phyloP scores from a whole-genome alignment of 1,140 invertebrate species.

The Drosophila nigromelanica region DNA sequence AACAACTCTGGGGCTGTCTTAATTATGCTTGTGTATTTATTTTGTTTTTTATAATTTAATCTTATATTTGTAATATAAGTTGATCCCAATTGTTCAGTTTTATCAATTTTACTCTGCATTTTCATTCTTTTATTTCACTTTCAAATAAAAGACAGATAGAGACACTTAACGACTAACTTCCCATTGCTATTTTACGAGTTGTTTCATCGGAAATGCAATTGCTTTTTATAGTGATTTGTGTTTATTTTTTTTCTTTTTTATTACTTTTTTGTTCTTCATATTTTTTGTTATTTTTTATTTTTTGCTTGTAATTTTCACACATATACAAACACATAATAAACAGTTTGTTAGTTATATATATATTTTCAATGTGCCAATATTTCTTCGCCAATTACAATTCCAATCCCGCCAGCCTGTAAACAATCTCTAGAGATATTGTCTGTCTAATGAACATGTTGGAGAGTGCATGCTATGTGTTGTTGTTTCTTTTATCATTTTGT shows the following conservation, averaged over 20 bases:
- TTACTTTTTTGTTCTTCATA: no score
- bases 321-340: conserved; percentile 76
- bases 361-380: conserved; percentile 54
- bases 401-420: conserved; percentile 33
- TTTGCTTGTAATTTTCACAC: conserved; percentile 51
- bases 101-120: conserved; percentile 79
- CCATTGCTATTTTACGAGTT: conserved; percentile 32
- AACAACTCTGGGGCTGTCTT: conserved; percentile 61
- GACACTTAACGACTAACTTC: conserved; percentile 34
- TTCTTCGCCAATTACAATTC: conserved; percentile 26
- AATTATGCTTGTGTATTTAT: conserved; percentile 57
- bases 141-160: conserved; percentile 50
- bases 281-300: conserved; percentile 32
- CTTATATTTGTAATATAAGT: conserved; percentile 84
- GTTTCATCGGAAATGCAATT: conserved; percentile 42
- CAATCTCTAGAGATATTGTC: conserved; percentile 53
- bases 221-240: conserved; percentile 36
- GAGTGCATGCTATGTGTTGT: conserved; percentile 26
- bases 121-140: conserved; percentile 71
- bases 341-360: conserved; percentile 32
- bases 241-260: conserved; percentile 16
- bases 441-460: conserved; percentile 36
- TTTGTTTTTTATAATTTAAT: conserved; percentile 72
- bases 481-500: conserved; percentile 8
- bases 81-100: conserved; percentile 84